A percentile compares a stretch with the other conserved stretches of the same genome.
Evolutionary conservation across 2,113 vertebrate species (phyloP).

Genomic region (Coptodon rendalli): DNA sequence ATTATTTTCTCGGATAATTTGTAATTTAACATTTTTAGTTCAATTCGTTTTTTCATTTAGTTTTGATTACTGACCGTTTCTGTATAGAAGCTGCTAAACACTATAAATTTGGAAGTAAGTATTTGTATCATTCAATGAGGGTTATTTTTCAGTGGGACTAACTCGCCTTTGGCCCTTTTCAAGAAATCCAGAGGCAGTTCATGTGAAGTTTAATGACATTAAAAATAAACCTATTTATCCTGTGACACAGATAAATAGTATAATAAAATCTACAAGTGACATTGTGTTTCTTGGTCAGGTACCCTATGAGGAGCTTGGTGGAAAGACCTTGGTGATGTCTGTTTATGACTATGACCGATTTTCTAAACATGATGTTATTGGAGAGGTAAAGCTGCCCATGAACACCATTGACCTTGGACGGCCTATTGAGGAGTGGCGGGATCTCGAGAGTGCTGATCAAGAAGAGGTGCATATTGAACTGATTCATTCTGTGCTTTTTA

Average conservation of each 20-base stretch:
- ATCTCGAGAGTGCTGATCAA: conserved; percentile 92
- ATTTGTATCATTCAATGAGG: neutral
- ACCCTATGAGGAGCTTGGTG: conserved; percentile 93
- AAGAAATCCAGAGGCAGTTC: neutral
- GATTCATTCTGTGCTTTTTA: neutral
- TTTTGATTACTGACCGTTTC: neutral
- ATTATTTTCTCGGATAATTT: neutral
- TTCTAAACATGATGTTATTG: conserved; percentile 97
- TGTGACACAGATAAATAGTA: neutral
- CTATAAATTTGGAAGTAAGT: neutral
- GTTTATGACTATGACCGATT: conserved; percentile 97
- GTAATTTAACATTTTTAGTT: neutral
- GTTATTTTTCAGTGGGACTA: neutral
- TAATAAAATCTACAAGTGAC: neutral
- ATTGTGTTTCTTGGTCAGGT: conserved; percentile 68
- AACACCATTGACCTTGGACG: conserved; percentile 93
- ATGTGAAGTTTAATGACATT: neutral
- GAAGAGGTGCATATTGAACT: conserved; percentile 81
- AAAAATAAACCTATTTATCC: neutral
- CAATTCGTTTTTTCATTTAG: neutral
- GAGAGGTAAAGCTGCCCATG: conserved; percentile 93
- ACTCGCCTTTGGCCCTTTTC: neutral
- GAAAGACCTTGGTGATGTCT: conserved; percentile 91
- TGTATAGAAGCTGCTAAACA: neutral
- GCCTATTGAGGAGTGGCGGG: conserved; percentile 93